phyloP scores from a whole-genome alignment of 2,797 vertebrate species.

The Apogon talboti region DNA sequence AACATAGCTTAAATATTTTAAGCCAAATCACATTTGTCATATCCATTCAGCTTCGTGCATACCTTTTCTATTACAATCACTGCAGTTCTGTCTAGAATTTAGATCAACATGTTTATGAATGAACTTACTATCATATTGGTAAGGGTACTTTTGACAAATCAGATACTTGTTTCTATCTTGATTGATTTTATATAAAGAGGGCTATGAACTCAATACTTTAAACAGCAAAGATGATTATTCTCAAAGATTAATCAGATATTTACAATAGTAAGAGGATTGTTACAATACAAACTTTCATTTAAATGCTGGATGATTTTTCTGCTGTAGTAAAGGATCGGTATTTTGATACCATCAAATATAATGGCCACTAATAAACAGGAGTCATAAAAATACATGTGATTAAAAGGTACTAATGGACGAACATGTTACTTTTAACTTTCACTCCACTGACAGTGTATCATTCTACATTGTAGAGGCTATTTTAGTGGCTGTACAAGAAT shows the following conservation, averaged over 20 bases:
- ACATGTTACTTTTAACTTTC: constrained; percentile 17
- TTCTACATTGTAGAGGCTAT: constrained; percentile 10
- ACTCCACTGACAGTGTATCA: neutral
- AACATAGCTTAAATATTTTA: constrained; percentile 43
- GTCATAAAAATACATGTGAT: neutral
- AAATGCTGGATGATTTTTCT: constrained; percentile 37
- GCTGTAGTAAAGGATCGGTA: constrained; percentile 5
- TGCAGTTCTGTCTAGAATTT: constrained; percentile 11
- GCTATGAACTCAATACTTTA: neutral
- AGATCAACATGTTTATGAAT: constrained; percentile 10
- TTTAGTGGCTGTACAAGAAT: constrained; percentile 14
- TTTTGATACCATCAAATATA: neutral
- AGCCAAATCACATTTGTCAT: constrained; percentile 49
- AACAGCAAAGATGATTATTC: neutral
- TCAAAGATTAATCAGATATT: constrained; percentile 4
- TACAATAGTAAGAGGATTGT: constrained; percentile 10
- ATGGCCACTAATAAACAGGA: neutral
- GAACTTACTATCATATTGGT: neutral
- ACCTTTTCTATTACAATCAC: constrained; percentile 46
- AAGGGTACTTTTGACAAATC: constrained; percentile 1
- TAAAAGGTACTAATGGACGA: neutral
- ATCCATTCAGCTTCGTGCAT: constrained; percentile 31
- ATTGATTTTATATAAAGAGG: constrained; percentile 18
- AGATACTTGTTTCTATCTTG: constrained; percentile 5
- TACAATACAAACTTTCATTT: constrained; percentile 4